Evolutionary conservation across 1,140 invertebrate genomes (phyloP), one percentile per base, ranked within the genome.

Genomic region (Eupristina koningsbergeri): DNA sequence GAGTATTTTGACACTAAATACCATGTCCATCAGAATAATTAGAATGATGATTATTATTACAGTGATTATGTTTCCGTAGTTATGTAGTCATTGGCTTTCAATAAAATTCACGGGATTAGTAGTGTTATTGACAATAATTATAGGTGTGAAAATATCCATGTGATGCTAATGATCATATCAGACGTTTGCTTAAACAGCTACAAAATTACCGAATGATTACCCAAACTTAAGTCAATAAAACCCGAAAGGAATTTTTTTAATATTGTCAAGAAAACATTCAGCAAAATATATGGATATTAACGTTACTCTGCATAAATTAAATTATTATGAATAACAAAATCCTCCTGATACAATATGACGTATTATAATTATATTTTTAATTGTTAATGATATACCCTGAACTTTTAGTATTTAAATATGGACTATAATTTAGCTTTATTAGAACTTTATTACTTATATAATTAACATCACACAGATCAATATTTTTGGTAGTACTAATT

Each of bases 71-170:
- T 19, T n/a, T n/a, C n/a, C 8, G 0, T 1, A 58, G 34, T 11
- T 45, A 75, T 64, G 53, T 45, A 74, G 26, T 75, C 36, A 74
- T 47, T 22, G 53, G 1, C 39, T 11, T 34, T 63, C 39, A 45
- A 45, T 74, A 58, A 34, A 81, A 75, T 75, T 81, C 34, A 64
- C 53, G 29, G 6, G 3, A n/a, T 64, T 64, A 41, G 64, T 81
- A 34, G 29, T 75, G 17, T 61, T 64, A 81, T 81, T 64, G 80
- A 81, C 61, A 75, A 64, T 81, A 75, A 63, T 61, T 61, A 8
- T 11, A 17, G 22, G n/a, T 58, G 26, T 73, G 79, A 31, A 80
- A 81, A 73, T 73, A 81, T 81, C 73, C 34, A 34, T 11, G 53
- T n/a, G 64, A 71, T 71, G 9, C 19, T 50, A 69, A 50, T 45